Base-by-base conservation (phyloP, 2,797 vertebrate genomes). In the Aphelocoma californica region DNA sequence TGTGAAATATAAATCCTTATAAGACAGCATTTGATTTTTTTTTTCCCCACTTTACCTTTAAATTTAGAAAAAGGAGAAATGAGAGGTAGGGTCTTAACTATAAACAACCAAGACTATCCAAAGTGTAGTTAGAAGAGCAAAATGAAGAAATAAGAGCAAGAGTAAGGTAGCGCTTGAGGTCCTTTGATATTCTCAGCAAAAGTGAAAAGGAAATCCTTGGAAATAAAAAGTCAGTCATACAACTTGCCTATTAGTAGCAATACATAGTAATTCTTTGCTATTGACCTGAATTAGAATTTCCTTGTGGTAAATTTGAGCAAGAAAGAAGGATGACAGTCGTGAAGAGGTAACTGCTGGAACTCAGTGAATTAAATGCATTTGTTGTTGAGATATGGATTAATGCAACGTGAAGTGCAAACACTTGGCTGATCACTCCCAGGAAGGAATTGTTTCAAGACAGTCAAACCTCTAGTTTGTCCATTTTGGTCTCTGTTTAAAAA, bases 241-340 rank as follows among this genome's bases (percentile, higher is more conserved):
- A 32, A 19, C 44, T 40, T 70, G 17, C 23, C 36, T 64, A 3
- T 56, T 61, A 50, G 6, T 26, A 58, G 10, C 17, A 32, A 28
- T 36, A 10, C 26, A 5, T 40, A 11, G 25, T 28, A 73, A 4
- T 19, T 54, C 32, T 20, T 70, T 73, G 26, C 24, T 38, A 2
- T 20, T 54, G 54, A 58, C 11, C 32, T 54, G 16, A 62, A 31
- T 18, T 60, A 47, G 42, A 67, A 45, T 23, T 23, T 81, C 17
- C 25, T 56, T 51, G 28, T 24, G 13, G 15, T 44, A 44, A 60
- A 29, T 11, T 31, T 24, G 31, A 26, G 47, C 6, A 18, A 25
- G 44, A 34, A 1, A 8, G 21, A 34, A 66, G 32, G 28, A 50
- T 3, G 5, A 66, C 18, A 5, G n/a, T 36, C 0, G 0, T 48